Evolutionary conservation across 2,113 vertebrate species (phyloP), one percentile per base, ranked within the genome.

Genomic region (Forbesichthys papilliferus): DNA sequence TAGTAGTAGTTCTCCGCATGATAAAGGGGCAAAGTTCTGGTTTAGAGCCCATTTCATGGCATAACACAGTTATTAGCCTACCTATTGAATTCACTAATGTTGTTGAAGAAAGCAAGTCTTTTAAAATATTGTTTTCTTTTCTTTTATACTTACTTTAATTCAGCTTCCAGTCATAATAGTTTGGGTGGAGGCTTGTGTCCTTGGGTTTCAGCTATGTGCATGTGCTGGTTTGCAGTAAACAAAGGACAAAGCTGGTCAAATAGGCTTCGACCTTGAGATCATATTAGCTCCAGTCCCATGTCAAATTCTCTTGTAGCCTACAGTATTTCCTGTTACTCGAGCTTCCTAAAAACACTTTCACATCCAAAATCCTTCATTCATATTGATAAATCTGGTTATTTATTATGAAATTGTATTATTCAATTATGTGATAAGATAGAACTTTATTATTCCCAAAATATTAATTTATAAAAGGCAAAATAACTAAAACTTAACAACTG

Each of bases 271-370:
- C 64, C 5, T 48, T 27, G 7, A 42, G 7, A 42, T 42, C 36
- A 5, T 42, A 42, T 42, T 6, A 8, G 52, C 2, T 5, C 36
- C 5, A 0, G 7, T 10, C 18, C 34, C 6, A 36, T 16, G 3
- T 58, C 27, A 12, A 11, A 58, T 27, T 33, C 5, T 8, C 3
- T 42, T 42, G 4, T 8, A 42, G 27, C 27, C 27, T 27, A 27
- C 27, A 27, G 27, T 27, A 27, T 42, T 42, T 42, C 36, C 36
- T 42, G 36, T 73, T 68, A 27, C 64, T 81, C 67, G 33, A 3
- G 9, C 14, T 73, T 5, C 9, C 16, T 48, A 9, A 16, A 33
- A 11, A 74, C 7, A 27, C 16, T 85, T 86, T 78, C 68, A 81
- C 47, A 84, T 86, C 76, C 34, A 61, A 14, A 27, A 48, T 3